Evolutionary conservation across 2,797 vertebrate species (phyloP).

Genomic region (Erethizon dorsatum): DNA sequence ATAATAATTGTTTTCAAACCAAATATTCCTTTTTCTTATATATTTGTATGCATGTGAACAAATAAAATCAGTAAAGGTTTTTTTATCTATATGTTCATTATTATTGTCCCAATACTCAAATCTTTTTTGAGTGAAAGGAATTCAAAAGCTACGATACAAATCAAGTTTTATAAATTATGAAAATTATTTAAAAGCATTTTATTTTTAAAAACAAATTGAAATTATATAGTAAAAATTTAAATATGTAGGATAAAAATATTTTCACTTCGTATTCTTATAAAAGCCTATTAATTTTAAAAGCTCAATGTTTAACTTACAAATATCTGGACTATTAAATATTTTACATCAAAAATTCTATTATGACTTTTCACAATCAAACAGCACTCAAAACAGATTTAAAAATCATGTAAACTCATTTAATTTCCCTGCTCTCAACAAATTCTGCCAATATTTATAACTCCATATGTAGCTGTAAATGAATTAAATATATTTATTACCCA

Average conservation of each 20-base stretch:
- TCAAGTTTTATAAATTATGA: slow-evolving; percentile 57
- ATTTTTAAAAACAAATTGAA: slow-evolving; percentile 42
- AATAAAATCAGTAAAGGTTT: slow-evolving; percentile 64
- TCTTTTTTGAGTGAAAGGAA: slow-evolving; percentile 64
- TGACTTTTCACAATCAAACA: slow-evolving; percentile 62
- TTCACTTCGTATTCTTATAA: slow-evolving; percentile 49
- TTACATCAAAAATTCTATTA: slow-evolving; percentile 63
- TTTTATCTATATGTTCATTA: slow-evolving; percentile 54
- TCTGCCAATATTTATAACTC: slow-evolving; percentile 50
- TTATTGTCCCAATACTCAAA: not conserved
- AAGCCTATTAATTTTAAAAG: slow-evolving; percentile 69
- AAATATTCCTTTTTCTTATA: slow-evolving; percentile 69
- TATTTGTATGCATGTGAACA: not conserved
- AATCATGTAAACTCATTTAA: slow-evolving; percentile 58
- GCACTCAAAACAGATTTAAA: slow-evolving; percentile 55
- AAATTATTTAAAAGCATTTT: slow-evolving; percentile 41
- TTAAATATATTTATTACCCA: slow-evolving; percentile 51
- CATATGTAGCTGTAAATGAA: slow-evolving; percentile 33
- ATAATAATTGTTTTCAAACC: slow-evolving; percentile 83
- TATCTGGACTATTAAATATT: slow-evolving; percentile 64
- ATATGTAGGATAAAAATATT: slow-evolving; percentile 41
- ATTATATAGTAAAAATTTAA: slow-evolving; percentile 42
- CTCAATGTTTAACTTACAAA: slow-evolving; percentile 52
- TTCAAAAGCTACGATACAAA: slow-evolving; percentile 61
- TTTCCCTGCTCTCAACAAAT: slow-evolving; percentile 56